Evolutionary conservation across 2,113 vertebrate genomes (phyloP), one percentile per base, ranked within the genome.

Genomic region (Vulpes vulpes): DNA sequence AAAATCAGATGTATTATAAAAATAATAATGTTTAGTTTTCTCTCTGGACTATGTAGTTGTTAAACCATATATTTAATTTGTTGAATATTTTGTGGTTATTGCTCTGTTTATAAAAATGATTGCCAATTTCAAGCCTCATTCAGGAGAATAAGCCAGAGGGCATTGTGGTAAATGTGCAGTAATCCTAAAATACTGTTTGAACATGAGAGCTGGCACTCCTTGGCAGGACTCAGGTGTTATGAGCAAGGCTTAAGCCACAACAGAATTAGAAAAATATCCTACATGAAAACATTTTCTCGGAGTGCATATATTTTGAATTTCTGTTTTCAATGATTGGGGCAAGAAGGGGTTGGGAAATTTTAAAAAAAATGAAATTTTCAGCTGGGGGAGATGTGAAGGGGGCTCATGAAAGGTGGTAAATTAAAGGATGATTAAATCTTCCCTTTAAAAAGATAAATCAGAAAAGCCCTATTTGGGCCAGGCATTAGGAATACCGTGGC

Each of bases 61-160:
- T 90, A 94, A 96, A 16, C 62, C 8, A 19, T 90, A 49, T 84
- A 91, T 88, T 95, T 89, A 86, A 96, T 76, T 83, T 78, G 57
- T 60, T 80, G 80, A 88, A 15, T 90, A 88, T 96, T 85, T 92
- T 92, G 87, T 90, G 74, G 59, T 92, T 91, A 25, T 95, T 86
- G 15, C 78, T 89, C 62, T 92, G 84, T 94, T 97, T 95, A 83
- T 64, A 83, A 80, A 65, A 96, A 64, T 74, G 35, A 92, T 87
- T 92, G 91, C 88, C 83, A 92, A 30, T 71, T 96, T 81, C 79
- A 92, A 83, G 60, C 88, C 86, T 96, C 53, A 64, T 10, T 91
- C 55, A 57, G n/a, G 59, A 76, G 57, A 86, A 19, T 8, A 15
- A 95, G 80, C 93, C 79, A 76, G 78, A 87, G 65, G 86, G 60